Base-by-base conservation (phyloP, 1,140 invertebrate species). In the Scaptodrosophila lebanonensis region DNA sequence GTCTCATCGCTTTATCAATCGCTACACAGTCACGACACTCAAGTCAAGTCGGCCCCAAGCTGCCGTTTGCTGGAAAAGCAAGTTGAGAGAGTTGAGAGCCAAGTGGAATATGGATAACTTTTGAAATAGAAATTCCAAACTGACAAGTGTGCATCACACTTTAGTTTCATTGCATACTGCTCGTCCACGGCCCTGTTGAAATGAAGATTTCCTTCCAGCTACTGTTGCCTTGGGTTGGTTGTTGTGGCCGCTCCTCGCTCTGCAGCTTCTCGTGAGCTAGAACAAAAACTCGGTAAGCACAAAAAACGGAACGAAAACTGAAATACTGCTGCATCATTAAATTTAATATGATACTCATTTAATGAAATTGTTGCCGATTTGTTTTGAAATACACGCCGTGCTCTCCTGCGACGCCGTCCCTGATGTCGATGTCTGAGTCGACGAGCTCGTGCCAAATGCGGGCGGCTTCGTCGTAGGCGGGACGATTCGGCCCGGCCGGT, bases 341-440 rank as follows among this genome's bases (percentile, higher is more conserved):
- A 87, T 87, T 87, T 87, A 87, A 87, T 87, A 87, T 87, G 82
- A 83, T 77, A 82, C 85, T 84, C 85, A 87, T 86, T 87, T 87
- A 87, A 86, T 86, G 77, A 86, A 87, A 86, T 84, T 85, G 85
- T 82, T 86, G 85, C 79, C 86, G 86, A 87, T 87, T 87, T 87
- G 82, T 87, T 87, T 86, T 68, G 83, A 85, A 86, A 86, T 84
- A 85, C 83, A 76, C 70, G 73, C 79, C 76, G 60, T 9, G 39
- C 65, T 56, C 67, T 66, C 45, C 53, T 67, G 54, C 15, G 75
- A 70, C 52, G 75, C 75, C 70, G 69, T 54, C 60, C 65, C 53
- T 67, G 51, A 77, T 50, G 75, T 49, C 57, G 62, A 52, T 52
- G 49, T 35, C 32, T 44, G 30, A 36, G 27, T 32, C 18, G 32